phyloP scores from a whole-genome alignment of 2,888 invertebrate genomes.

The Folsomia manolachei region DNA sequence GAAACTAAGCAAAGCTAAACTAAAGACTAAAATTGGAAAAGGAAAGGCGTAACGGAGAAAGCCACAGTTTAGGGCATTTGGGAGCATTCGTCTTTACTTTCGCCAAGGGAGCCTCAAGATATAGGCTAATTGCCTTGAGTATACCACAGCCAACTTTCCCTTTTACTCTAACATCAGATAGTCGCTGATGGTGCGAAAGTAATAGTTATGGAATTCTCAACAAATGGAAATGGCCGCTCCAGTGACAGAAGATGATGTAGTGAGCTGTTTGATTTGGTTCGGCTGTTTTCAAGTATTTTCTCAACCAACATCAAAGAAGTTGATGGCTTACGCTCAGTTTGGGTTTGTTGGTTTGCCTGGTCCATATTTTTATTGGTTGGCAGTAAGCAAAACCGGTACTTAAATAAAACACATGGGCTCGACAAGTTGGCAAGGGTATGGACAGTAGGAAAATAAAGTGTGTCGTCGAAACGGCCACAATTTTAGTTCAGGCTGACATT shows the following conservation, averaged over 20 bases:
- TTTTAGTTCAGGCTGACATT: too few relatives aligned
- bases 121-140: not conserved
- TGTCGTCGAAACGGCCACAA: not conserved
- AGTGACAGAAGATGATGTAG: not conserved
- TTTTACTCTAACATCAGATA: not conserved
- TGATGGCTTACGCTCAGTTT: not conserved
- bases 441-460: too few relatives aligned
- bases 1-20: too few relatives aligned
- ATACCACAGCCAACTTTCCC: not conserved
- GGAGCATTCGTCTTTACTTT: not conserved
- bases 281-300: not conserved
- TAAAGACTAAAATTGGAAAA: not conserved
- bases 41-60: not conserved
- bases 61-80: not conserved
- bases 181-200: conserved; percentile 2
- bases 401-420: conserved; percentile 5
- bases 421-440: not conserved
- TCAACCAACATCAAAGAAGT: not conserved
- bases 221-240: not conserved
- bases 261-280: not conserved
- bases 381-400: not conserved
- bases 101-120: not conserved
- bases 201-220: not conserved
- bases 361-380: too few relatives aligned
- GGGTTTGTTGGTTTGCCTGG: too few relatives aligned